Base-by-base conservation (phyloP, 1,140 invertebrate species). In the Achatina immaculata region DNA sequence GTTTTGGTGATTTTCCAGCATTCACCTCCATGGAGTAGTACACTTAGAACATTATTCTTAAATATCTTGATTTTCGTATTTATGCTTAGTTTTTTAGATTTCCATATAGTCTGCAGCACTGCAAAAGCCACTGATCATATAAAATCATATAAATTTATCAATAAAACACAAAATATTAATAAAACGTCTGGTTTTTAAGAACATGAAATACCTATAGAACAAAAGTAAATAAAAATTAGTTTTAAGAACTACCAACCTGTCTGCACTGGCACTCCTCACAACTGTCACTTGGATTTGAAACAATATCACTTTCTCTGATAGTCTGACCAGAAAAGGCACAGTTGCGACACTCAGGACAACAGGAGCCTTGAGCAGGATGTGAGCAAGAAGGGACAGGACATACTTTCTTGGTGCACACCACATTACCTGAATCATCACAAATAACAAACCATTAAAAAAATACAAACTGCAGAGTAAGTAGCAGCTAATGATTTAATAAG, bases 281-380 rank as follows among this genome's bases (percentile, higher is more conserved):
- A 2, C 80, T 80, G 73, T 85, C 82, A 31, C 28, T 68, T n/a
- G n/a, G 31, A 6, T 83, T 82, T 2, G 9, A 82, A 76, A 40
- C 83, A 82, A 58, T 85, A 73, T 73, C 68, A 31, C 83, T 81
- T 19, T 83, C 81, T 79, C 77, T 72, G 11, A 83, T 43, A 45
- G 40, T 75, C n/a, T 74, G 69, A 2, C 82, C 85, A 16, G 81
- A 31, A 65, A 81, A 83, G 28, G 79, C 21, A 81, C 86, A 87
- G 66, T 87, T 77, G 24, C 72, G 66, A 82, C 89, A 90, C 34
- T 86, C 83, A 0, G 81, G 83, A 76, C 88, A 89, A 83, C 88
- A 89, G 1, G 69, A 55, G 0, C 85, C 82, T 51, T 83, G 82
- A 6, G 86, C 84, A 1, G 89, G 89, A 65, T 88, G 82, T 19